A percentile compares a stretch with the other conserved stretches of the same genome.
These are phyloP conservation scores for Microdon myrmicae DNA, from an alignment of 2,888 invertebrate genomes.

Conservation along the genomic window DNA sequence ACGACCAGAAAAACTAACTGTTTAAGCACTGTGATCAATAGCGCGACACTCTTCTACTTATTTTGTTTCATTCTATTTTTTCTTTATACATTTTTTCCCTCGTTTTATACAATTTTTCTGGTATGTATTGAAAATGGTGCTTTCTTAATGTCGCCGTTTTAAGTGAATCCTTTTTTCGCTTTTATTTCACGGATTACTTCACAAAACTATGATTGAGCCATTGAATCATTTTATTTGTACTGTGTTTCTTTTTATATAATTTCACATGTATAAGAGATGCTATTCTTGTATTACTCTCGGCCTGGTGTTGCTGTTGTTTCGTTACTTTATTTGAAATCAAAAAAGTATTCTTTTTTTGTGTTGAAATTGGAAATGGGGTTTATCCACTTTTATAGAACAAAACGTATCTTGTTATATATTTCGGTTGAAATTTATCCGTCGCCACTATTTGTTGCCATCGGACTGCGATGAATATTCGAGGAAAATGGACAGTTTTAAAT, in stretches of 20 bases:
- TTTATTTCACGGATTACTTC: slow-evolving; percentile 28
- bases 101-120: slow-evolving; percentile 48
- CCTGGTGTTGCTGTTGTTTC: slow-evolving; percentile 48
- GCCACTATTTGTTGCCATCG: slow-evolving; percentile 5
- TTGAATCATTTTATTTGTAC: slow-evolving; percentile 1
- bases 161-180: slow-evolving; percentile 32
- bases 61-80: slow-evolving; percentile 41
- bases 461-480: slow-evolving; percentile 36
- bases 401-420: too few species aligned
- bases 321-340: slow-evolving; percentile 43
- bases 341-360: too few species aligned
- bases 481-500: slow-evolving; percentile 47
- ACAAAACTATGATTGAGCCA: too few species aligned
- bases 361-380: too few species aligned
- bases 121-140: too few species aligned
- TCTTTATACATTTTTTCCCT: slow-evolving; percentile 24
- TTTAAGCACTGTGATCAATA: slow-evolving; percentile 15
- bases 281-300: slow-evolving; percentile 46
- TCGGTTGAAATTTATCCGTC: too few species aligned
- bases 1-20: too few species aligned
- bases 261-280: slow-evolving; percentile 42
- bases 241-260: slow-evolving; percentile 40
- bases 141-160: too few species aligned
- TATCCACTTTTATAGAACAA: too few species aligned
- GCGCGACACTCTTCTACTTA: slow-evolving; percentile 42